Evolutionary conservation across 1,140 invertebrate species (phyloP), one percentile per base, ranked within the genome.

Genomic region (Lepidostoma basale): DNA sequence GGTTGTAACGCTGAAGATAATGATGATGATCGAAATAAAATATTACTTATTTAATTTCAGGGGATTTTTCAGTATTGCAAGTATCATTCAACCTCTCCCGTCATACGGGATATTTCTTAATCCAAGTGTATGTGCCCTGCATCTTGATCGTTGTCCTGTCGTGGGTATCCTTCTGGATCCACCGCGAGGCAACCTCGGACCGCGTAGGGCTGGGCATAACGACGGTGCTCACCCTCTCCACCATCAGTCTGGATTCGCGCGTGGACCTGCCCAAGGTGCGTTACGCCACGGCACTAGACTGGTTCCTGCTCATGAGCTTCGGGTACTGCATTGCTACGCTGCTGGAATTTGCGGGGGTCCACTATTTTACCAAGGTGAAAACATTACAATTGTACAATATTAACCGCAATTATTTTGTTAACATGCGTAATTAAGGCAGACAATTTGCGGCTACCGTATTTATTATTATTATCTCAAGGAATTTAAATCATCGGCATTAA

Each of bases 81-180:
- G 88, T 98, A 5, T 95, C 94, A 26, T 97, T 98, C 79, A 95
- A 95, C 79, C 85, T 98, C 4, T 91, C 93, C 74, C 85, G 96
- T 4, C 90, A 96, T 76, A 93, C 94, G 1, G 95, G 95, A 42
- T 97, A 96, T 77, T 98, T 97, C 80, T 84, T 98, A 3, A 95
- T 98, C 69, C 94, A 97, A 83, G 94, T 96, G 10, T 97, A 97
- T 79, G 88, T 97, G 22, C 96, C 97, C 0, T 98, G 96, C 76
- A 94, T 95, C 52, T 85, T 98, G 49, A 95, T 98, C 67, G 96
- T 98, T 0, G 92, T 97, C 1, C 83, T 98, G 0, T 97, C 94
- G 0, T 98, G 95, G 95, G 95, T 98, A 0, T 96, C 94, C 0
- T 98, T 98, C 78, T 98, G 95, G 94, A 95, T 97, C 73, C 95